phyloP scores from a whole-genome alignment of 2,797 vertebrate genomes.

The Gambelia wislizenii region DNA sequence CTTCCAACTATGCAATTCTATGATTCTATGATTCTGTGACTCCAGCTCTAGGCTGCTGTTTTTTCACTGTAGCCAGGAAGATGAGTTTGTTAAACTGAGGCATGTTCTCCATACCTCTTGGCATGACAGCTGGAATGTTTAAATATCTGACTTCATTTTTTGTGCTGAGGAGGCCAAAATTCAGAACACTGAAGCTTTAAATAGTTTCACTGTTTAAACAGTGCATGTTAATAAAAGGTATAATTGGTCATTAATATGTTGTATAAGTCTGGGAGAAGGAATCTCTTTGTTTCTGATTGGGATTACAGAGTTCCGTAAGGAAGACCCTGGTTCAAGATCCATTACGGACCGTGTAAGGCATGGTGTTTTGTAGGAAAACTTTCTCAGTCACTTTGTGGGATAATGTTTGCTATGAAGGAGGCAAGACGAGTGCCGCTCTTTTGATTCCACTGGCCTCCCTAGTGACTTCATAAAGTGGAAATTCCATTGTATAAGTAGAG shows the following conservation, averaged over 20 bases:
- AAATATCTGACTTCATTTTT: background rate
- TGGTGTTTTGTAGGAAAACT: background rate
- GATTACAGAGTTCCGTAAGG: background rate
- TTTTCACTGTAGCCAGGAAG: background rate
- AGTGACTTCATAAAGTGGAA: background rate
- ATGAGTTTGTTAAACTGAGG: background rate
- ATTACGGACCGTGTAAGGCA: background rate
- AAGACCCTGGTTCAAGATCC: background rate
- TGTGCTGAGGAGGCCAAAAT: conserved; percentile 5
- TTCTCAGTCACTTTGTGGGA: background rate
- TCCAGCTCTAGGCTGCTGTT: background rate
- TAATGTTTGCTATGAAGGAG: background rate
- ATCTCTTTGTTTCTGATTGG: background rate
- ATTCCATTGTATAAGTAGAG: too few relatives aligned
- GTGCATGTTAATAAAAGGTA: background rate
- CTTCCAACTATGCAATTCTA: too few relatives aligned
- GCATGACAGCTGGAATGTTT: conserved; percentile 21
- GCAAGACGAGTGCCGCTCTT: background rate
- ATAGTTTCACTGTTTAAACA: background rate
- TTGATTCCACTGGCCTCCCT: background rate
- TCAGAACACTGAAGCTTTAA: background rate
- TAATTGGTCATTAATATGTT: background rate
- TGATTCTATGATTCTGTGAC: too few relatives aligned
- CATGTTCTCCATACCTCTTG: background rate
- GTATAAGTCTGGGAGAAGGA: background rate